Percentiles rank a stretch among this genome's conserved stretches.
Evolutionary conservation across 1,140 invertebrate species (phyloP).

Genomic region (Danaus plexippus): DNA sequence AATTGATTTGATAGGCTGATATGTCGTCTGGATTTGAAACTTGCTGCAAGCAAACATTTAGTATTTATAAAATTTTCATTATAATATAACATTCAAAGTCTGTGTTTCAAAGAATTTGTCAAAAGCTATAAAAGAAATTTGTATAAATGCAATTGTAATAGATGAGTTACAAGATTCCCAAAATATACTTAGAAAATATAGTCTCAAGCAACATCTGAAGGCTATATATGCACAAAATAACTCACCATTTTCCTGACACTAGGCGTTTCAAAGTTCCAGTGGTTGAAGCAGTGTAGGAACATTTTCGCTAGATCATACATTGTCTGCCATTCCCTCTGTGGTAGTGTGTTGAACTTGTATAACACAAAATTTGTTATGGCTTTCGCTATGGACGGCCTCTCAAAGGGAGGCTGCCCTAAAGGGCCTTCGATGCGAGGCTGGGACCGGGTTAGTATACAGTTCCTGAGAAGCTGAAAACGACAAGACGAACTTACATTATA

Average conservation of each 20-base stretch:
- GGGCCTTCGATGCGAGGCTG: slow-evolving; percentile 88
- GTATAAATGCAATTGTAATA: too few species aligned
- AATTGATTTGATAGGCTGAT: slow-evolving; percentile 90
- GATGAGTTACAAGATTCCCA: too few species aligned
- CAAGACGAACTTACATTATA: slow-evolving; percentile 11
- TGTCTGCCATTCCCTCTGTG: slow-evolving; percentile 87
- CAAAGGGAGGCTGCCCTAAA: slow-evolving; percentile 92
- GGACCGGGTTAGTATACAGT: slow-evolving; percentile 86
- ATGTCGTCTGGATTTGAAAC: slow-evolving; percentile 84
- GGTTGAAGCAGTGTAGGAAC: slow-evolving; percentile 94
- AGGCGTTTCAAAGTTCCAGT: slow-evolving; percentile 94
- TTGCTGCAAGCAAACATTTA: slow-evolving; percentile 45
- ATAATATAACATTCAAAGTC: too few species aligned
- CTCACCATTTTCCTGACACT: slow-evolving; percentile 77
- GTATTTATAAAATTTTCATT: neutral
- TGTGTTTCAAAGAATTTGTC: slow-evolving; percentile 1
- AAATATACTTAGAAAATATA: too few species aligned
- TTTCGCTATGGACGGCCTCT: slow-evolving; percentile 92
- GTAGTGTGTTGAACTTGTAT: slow-evolving; percentile 90
- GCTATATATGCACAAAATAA: too few species aligned
- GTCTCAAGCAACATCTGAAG: too few species aligned
- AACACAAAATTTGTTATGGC: slow-evolving; percentile 92
- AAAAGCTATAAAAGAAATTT: slow-evolving; percentile 1
- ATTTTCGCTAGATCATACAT: slow-evolving; percentile 94
- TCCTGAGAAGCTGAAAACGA: slow-evolving; percentile 80